These are phyloP conservation scores for Dendronephthya gigantea DNA, from an alignment of 64 coral and sea anemone species.

Conservation along the genomic window DNA sequence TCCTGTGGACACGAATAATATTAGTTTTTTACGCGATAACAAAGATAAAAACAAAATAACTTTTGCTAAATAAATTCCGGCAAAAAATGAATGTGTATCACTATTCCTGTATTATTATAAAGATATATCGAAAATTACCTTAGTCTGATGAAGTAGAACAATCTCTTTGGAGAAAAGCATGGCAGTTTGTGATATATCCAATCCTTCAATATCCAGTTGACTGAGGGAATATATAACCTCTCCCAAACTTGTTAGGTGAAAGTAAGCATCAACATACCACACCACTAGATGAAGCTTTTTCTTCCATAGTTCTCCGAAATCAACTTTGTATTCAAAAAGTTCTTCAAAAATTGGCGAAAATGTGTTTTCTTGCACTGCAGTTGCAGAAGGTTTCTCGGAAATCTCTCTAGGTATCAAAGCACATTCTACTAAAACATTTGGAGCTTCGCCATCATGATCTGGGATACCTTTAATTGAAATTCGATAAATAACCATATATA, in stretches of 20 bases:
- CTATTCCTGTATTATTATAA: too few relatives aligned
- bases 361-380: neutral
- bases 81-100: too few relatives aligned
- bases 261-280: conserved; percentile 3
- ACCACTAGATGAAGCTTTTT: conserved; percentile 1
- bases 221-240: conserved; percentile 1
- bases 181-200: conserved; percentile 8
- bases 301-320: neutral
- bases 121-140: neutral
- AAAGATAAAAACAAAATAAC: too few relatives aligned
- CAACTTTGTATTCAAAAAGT: neutral
- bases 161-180: conserved; percentile 7
- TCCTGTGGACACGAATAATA: too few relatives aligned
- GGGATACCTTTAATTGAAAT: neutral
- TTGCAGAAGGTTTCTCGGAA: neutral
- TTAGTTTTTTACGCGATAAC: too few relatives aligned
- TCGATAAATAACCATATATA: neutral
- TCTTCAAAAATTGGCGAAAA: neutral
- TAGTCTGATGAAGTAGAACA: neutral
- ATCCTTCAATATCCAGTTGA: conserved; percentile 1
- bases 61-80: too few relatives aligned
- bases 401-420: neutral
- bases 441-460: neutral
- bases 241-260: neutral
- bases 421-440: neutral